phyloP scores from a whole-genome alignment of 1,140 invertebrate species.

The Penaeus japonicus region DNA sequence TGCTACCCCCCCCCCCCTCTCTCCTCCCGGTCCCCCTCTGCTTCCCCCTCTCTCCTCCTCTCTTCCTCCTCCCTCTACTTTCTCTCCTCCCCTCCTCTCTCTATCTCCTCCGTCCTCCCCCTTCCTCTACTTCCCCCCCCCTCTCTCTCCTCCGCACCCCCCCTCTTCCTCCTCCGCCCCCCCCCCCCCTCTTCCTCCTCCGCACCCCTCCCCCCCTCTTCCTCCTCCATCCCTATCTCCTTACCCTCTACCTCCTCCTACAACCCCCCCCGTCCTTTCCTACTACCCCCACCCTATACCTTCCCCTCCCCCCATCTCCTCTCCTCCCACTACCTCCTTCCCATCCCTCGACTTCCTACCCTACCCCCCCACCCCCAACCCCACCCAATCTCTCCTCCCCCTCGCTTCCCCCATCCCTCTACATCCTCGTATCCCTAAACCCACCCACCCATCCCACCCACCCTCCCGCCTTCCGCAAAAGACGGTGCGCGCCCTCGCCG shows the following conservation, averaged over 20 bases:
- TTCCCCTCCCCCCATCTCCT: neutral
- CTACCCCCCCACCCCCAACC: neutral
- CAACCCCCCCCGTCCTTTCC: neutral
- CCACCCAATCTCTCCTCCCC: too few relatives aligned
- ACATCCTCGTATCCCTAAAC: neutral
- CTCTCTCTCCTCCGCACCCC: neutral
- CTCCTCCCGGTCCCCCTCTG: neutral
- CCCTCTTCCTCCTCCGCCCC: neutral
- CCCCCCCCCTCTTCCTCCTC: neutral
- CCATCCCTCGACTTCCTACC: neutral
- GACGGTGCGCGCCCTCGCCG: neutral
- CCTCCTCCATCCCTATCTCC: neutral
- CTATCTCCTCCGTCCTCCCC: neutral
- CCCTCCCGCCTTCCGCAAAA: too few relatives aligned
- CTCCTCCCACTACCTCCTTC: neutral
- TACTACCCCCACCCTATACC: too few relatives aligned
- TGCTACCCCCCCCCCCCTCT: neutral
- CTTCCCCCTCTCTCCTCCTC: neutral
- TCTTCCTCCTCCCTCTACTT: neutral
- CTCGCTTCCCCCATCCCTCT: neutral
- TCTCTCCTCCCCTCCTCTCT: neutral
- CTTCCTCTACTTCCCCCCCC: neutral
- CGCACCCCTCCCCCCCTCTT: neutral
- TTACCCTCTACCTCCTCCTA: neutral
- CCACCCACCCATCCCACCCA: neutral